These are phyloP conservation scores for Metridium senile DNA, from an alignment of 92 coral and sea anemone genomes.

Conservation along the genomic window DNA sequence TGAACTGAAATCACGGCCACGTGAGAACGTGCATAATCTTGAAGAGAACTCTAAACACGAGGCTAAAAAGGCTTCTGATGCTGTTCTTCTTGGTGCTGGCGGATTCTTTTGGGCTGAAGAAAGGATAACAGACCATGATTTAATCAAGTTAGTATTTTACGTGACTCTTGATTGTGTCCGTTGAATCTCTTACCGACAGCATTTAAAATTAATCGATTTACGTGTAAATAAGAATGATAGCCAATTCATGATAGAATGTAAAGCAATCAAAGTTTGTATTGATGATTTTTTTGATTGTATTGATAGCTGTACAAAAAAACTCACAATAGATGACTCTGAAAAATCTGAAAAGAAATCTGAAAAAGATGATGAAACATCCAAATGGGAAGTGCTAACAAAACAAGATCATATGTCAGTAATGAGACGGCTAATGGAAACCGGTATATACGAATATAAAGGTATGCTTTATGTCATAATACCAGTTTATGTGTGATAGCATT, in stretches of 20 bases:
- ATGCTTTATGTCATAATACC: background rate
- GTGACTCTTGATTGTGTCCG: background rate
- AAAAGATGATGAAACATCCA: conserved; percentile 22
- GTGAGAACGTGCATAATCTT: conserved; percentile 10
- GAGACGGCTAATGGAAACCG: conserved; percentile 83
- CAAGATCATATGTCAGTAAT: conserved; percentile 82
- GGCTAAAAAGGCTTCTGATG: conserved; percentile 30
- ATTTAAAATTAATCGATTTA: too few species aligned
- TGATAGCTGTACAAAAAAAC: conserved; percentile 64
- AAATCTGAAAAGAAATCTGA: conserved; percentile 38
- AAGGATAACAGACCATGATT: conserved; percentile 86
- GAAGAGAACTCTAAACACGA: background rate
- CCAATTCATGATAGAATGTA: too few species aligned
- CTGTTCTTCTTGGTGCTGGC: conserved; percentile 52
- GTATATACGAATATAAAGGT: conserved; percentile 94
- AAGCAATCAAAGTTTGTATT: background rate
- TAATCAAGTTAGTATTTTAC: conserved; percentile 55
- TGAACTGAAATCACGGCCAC: conserved; percentile 33
- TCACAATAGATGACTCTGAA: conserved; percentile 57
- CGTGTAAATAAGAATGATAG: too few species aligned
- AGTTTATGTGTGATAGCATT: background rate
- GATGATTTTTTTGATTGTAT: background rate
- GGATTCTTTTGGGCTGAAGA: conserved; percentile 79
- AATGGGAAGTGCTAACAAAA: conserved; percentile 82
- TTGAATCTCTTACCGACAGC: background rate